Evolutionary conservation across 2,888 invertebrate species (phyloP).

Genomic region (Steinernema carpocapsae): DNA sequence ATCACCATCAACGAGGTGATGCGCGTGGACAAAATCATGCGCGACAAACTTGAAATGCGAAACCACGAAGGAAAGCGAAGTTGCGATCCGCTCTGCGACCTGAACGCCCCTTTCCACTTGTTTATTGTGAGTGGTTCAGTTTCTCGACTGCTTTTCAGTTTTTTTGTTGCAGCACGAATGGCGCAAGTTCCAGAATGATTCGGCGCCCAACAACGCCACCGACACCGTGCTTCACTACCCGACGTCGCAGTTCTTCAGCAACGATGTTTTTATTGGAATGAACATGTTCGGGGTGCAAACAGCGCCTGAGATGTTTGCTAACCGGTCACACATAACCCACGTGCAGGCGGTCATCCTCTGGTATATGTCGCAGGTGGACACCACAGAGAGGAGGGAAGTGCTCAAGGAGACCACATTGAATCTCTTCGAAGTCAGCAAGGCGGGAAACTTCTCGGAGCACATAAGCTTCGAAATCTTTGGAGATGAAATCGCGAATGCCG

Average conservation of each 20-base stretch:
- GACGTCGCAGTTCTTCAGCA: conserved; percentile 41
- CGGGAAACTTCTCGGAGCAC: conserved; percentile 38
- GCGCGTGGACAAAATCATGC: conserved; percentile 44
- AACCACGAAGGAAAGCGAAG: conserved; percentile 47
- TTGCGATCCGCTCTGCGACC: conserved; percentile 62
- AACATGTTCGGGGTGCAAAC: conserved; percentile 45
- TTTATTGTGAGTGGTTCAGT: conserved; percentile 51
- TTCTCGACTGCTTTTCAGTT: not conserved
- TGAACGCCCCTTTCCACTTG: conserved; percentile 63
- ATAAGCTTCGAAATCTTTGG: conserved; percentile 64
- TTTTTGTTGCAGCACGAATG: conserved; percentile 44
- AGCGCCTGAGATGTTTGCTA: conserved; percentile 6
- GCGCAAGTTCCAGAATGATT: conserved; percentile 37
- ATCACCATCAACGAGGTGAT: conserved; percentile 48
- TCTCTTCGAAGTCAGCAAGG: conserved; percentile 54
- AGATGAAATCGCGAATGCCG: conserved; percentile 65
- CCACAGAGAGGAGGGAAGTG: conserved; percentile 45
- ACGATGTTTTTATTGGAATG: conserved; percentile 49
- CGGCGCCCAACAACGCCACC: conserved; percentile 5
- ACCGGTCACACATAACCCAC: conserved; percentile 39
- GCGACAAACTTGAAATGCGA: conserved; percentile 33
- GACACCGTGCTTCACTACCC: conserved; percentile 50
- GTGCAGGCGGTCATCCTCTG: conserved; percentile 59
- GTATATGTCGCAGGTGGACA: conserved; percentile 64
- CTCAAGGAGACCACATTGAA: conserved; percentile 43